Evolutionary conservation across 2,113 vertebrate genomes (phyloP).

Genomic region (Harpagus bidentatus): DNA sequence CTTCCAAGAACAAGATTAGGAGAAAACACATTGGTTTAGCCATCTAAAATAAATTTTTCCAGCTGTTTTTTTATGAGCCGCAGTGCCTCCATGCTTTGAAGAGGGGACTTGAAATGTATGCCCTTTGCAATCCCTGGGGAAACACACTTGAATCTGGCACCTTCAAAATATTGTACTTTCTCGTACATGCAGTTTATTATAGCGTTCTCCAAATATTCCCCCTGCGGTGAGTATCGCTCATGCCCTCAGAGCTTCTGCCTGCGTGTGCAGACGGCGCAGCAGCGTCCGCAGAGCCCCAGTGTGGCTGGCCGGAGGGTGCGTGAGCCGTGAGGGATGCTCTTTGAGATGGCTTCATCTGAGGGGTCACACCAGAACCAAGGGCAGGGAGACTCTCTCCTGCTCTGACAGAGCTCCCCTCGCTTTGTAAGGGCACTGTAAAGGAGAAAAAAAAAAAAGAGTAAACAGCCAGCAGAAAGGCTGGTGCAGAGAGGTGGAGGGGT

Average conservation of each 20-base stretch:
- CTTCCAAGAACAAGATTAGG: conserved; percentile 57
- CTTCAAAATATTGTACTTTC: not conserved
- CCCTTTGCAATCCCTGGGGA: not conserved
- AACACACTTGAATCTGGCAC: not conserved
- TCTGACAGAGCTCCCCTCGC: not conserved
- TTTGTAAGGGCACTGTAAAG: not conserved
- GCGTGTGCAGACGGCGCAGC: not conserved
- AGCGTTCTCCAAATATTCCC: not conserved
- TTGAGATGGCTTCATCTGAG: not conserved
- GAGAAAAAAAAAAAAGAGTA: not conserved
- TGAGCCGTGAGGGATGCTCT: not conserved
- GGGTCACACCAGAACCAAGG: not conserved
- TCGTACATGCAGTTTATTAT: not conserved
- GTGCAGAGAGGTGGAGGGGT: not conserved
- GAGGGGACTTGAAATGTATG: not conserved
- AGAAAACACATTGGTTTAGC: conserved; percentile 51
- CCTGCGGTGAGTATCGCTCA: not conserved
- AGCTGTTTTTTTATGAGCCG: conserved; percentile 8
- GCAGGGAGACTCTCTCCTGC: not conserved
- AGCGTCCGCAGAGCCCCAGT: accelerated
- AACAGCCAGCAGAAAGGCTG: not conserved
- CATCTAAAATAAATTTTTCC: conserved; percentile 41
- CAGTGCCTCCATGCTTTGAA: conserved; percentile 24
- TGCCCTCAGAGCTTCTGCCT: not conserved
- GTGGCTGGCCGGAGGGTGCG: accelerated